A percentile compares a stretch with the other conserved stretches of the same genome.
Conservation (phyloP, 2,113 vertebrate species). For the Castor canadensis region DNA sequence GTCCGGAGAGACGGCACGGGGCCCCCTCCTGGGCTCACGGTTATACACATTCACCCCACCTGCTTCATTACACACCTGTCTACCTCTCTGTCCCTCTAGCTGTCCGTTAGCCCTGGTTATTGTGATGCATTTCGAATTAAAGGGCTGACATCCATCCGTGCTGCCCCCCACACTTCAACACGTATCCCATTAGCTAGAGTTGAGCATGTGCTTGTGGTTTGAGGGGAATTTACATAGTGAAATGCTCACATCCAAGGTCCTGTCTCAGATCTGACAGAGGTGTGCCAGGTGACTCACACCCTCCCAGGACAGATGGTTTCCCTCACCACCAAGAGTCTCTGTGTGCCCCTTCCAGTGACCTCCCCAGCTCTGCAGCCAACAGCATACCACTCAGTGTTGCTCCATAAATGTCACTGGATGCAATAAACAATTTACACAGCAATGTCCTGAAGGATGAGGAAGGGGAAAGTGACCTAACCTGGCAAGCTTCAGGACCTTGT, state of each 20-base stretch:
- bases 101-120: not conserved
- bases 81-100: not conserved
- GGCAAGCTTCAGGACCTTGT: not conserved
- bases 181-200: accelerated
- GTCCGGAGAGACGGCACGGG: accelerated
- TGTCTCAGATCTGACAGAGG: too few species aligned
- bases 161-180: accelerated
- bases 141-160: accelerated
- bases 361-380: accelerated
- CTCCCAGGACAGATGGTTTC: not conserved
- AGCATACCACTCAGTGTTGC: accelerated
- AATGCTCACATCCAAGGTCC: not conserved
- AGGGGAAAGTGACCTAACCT: not conserved
- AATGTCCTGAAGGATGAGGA: accelerated
- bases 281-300: accelerated
- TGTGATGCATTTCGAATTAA: not conserved
- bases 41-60: not conserved
- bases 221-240: accelerated
- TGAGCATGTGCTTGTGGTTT: not conserved
- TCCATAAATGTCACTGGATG: not conserved
- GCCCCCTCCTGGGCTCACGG: not conserved
- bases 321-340: too few species aligned
- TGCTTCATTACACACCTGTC: not conserved
- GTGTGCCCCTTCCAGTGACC: accelerated
- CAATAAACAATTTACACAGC: not conserved